These are phyloP conservation scores for Limnephilus marmoratus DNA, from an alignment of 2,888 invertebrate genomes.

Conservation along the genomic window DNA sequence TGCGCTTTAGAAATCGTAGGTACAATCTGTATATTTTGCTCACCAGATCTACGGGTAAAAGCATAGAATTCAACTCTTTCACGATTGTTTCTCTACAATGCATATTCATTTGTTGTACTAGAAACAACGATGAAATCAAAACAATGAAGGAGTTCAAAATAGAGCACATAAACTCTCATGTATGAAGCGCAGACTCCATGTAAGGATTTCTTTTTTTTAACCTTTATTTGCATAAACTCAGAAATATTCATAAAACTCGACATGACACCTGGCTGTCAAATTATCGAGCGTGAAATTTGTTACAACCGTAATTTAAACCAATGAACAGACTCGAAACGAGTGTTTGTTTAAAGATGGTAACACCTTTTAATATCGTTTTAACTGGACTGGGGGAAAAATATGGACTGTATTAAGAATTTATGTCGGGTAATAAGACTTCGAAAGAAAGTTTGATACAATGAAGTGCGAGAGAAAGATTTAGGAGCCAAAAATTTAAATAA, in stretches of 20 bases:
- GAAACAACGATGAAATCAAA: background rate
- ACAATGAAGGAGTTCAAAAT: background rate
- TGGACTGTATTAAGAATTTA: too few relatives aligned
- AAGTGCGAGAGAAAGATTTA: too few relatives aligned
- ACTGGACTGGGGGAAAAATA: background rate
- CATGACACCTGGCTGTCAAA: background rate
- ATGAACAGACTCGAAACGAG: background rate
- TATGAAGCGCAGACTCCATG: background rate
- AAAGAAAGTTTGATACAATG: too few relatives aligned
- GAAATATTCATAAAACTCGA: background rate
- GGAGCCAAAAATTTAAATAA: too few relatives aligned
- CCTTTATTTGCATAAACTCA: background rate
- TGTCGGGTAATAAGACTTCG: too few relatives aligned
- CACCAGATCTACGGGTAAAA: background rate
- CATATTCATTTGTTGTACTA: background rate
- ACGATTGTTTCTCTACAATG: background rate
- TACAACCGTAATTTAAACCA: background rate
- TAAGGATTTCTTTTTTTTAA: background rate
- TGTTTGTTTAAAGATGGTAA: background rate
- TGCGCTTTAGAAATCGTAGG: too few relatives aligned
- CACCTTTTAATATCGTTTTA: background rate
- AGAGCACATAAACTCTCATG: background rate
- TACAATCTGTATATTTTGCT: background rate
- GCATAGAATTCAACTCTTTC: background rate
- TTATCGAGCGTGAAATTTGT: too few relatives aligned